These are phyloP conservation scores for Tachycineta bicolor DNA, from an alignment of 2,113 vertebrate genomes.

Conservation along the genomic window DNA sequence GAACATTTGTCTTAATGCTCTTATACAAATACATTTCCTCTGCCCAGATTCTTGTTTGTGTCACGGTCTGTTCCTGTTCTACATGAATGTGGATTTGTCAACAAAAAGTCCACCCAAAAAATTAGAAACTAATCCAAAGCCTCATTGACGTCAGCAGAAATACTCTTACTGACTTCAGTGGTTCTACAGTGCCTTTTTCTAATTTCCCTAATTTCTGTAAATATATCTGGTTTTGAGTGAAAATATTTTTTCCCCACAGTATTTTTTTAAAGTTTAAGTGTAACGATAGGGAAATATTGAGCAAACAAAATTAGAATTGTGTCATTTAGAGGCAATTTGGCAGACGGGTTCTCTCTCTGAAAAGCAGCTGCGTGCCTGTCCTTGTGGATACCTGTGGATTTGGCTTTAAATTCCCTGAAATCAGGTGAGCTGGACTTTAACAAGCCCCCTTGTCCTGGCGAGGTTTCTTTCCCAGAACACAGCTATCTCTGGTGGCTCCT, in stretches of 20 bases:
- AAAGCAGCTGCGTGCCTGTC: neutral
- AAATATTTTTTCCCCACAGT: neutral
- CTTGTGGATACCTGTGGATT: neutral
- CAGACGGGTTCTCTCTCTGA: neutral
- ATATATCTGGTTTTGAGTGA: neutral
- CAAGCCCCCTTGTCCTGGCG: rapidly evolving
- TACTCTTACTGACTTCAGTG: neutral
- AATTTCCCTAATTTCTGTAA: neutral
- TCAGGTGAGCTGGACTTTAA: neutral
- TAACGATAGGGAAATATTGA: neutral
- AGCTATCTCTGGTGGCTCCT: neutral
- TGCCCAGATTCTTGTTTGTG: slow-evolving; percentile 14
- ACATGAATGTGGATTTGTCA: slow-evolving; percentile 43
- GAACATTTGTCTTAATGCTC: neutral
- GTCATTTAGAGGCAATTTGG: neutral
- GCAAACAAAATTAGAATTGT: neutral
- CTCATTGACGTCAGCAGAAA: slow-evolving; percentile 53
- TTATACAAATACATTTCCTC: neutral
- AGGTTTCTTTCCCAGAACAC: rapidly evolving
- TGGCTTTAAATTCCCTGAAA: neutral
- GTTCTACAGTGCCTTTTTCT: neutral
- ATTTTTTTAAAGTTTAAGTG: neutral
- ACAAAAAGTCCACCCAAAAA: slow-evolving; percentile 20
- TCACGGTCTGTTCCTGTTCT: neutral
- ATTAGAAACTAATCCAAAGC: slow-evolving; percentile 42